Evolutionary conservation across 2,113 vertebrate species (phyloP).

Genomic region (Xiphophorus couchianus): DNA sequence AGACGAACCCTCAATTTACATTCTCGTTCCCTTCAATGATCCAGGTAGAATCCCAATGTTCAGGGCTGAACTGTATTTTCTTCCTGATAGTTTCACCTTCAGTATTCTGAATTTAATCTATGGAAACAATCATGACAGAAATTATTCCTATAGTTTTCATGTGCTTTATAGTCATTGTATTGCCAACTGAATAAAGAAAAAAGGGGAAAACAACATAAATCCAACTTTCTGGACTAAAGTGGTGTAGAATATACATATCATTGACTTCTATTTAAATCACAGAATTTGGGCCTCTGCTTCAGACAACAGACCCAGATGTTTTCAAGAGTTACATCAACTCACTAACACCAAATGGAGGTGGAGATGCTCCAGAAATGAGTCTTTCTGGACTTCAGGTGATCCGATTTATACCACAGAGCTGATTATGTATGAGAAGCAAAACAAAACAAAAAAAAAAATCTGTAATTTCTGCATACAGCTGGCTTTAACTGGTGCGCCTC

Average conservation of each 20-base stretch:
- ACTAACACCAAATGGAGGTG: slow-evolving; percentile 42
- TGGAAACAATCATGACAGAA: too few relatives aligned
- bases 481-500: slow-evolving; percentile 57
- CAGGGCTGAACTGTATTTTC: too few relatives aligned
- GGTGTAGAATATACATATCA: too few relatives aligned
- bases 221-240: too few relatives aligned
- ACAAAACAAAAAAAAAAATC: not conserved
- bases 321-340: slow-evolving; percentile 36
- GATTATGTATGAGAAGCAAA: too few relatives aligned
- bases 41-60: slow-evolving; percentile 50
- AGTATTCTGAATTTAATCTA: too few relatives aligned
- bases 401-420: not conserved
- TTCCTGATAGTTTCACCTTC: too few relatives aligned
- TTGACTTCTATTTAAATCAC: not conserved
- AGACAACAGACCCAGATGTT: slow-evolving; percentile 37
- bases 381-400: slow-evolving; percentile 70
- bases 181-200: too few relatives aligned
- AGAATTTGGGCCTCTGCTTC: slow-evolving; percentile 61
- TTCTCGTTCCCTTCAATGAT: slow-evolving; percentile 75
- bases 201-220: too few relatives aligned
- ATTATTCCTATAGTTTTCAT: too few relatives aligned
- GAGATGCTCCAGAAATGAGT: slow-evolving; percentile 53
- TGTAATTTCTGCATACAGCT: slow-evolving; percentile 38
- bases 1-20: slow-evolving; percentile 61
- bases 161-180: too few relatives aligned